These are phyloP conservation scores for Cephus rjabovi DNA, from an alignment of 2,888 invertebrate genomes.

Conservation along the genomic window DNA sequence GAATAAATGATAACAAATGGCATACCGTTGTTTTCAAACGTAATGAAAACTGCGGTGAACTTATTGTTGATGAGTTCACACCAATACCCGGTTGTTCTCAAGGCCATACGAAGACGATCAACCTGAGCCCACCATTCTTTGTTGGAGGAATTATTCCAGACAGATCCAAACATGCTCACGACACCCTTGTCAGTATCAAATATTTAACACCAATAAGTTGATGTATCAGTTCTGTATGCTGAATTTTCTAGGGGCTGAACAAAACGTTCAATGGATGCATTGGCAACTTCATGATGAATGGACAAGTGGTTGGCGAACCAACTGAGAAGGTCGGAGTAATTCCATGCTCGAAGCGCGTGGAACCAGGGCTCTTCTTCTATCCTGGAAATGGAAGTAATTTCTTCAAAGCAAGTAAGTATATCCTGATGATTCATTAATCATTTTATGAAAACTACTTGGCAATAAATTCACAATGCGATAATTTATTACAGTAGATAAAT, in stretches of 20 bases:
- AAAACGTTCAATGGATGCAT: constrained; percentile 88
- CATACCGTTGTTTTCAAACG: constrained; percentile 80
- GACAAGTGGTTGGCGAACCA: constrained; percentile 74
- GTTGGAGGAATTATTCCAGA: constrained; percentile 82
- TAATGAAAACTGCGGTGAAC: constrained; percentile 72
- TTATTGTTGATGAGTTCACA: constrained; percentile 75
- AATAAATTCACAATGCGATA: background rate
- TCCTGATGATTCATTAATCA: background rate
- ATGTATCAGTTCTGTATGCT: background rate
- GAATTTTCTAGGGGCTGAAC: constrained; percentile 70
- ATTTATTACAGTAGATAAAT: constrained; percentile 74
- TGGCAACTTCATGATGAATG: constrained; percentile 79
- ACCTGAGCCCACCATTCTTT: constrained; percentile 79
- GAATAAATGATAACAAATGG: constrained; percentile 83
- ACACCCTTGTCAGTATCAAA: background rate
- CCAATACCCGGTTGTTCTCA: constrained; percentile 70
- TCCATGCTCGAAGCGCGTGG: constrained; percentile 83
- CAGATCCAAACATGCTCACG: constrained; percentile 45
- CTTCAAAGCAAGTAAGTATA: constrained; percentile 73
- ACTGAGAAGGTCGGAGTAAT: constrained; percentile 73
- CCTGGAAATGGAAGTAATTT: constrained; percentile 77
- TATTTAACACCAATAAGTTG: background rate
- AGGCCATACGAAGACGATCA: constrained; percentile 69
- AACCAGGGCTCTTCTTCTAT: constrained; percentile 87
- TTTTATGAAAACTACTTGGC: background rate